Evolutionary conservation across 2,888 invertebrate genomes (phyloP), one percentile per base, ranked within the genome.

Genomic region (Colletes collaris): DNA sequence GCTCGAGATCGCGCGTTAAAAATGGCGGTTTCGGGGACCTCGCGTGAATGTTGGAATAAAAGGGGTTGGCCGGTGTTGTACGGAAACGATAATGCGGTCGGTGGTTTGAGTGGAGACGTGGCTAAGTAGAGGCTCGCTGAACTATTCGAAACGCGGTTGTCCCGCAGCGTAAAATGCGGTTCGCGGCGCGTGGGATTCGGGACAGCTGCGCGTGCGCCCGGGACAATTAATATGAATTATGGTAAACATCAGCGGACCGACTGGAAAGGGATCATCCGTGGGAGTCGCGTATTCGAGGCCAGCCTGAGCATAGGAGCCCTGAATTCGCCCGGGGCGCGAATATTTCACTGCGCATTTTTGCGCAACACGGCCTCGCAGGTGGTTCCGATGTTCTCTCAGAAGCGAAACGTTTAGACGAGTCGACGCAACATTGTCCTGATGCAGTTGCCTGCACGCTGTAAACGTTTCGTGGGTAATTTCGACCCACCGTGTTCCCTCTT

Each of bases 131-230:
- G 87, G 70, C 13, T 59, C 72, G 76, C 66, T 67, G 69, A 80
- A 82, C 87, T 86, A 86, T 88, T 78, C 85, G 85, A 82, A 83
- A 84, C 71, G 81, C 64, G 27, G 27, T 84, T 87, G 81, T 89
- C 89, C 89, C 82, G 88, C 87, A 88, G 90, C 88, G 70, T 88
- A 89, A 88, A 82, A 87, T 86, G 46, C 19, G n/a, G 13, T n/a
- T 87, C 89, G 44, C 84, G 87, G 76, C 88, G 89, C 90, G 89
- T 90, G 91, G 90, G 91, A 90, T 91, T 91, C 88, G 78, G 86
- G 88, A 89, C 90, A 91, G 91, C 89, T 91, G 91, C 86, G 85
- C 85, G 88, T 87, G 87, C 88, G 88, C 88, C 87, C 86, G 70
- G 82, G 88, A 90, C 89, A 88, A 88, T 89, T 90, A 90, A 88